phyloP scores from a whole-genome alignment of 1,140 invertebrate species.

The Papilio machaon region DNA sequence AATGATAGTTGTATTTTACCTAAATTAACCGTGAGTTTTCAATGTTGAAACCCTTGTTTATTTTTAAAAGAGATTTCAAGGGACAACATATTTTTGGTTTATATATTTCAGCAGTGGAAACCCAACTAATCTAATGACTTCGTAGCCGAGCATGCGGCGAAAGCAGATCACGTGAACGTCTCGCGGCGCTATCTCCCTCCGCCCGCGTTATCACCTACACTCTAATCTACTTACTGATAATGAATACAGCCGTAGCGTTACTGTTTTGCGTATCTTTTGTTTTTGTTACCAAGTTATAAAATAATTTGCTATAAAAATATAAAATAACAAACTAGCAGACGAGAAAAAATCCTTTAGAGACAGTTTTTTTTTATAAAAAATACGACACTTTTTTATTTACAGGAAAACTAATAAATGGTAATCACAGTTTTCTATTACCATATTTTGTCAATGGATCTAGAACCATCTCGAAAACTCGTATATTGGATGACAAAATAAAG shows the following conservation, averaged over 20 bases:
- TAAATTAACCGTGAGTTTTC: no score
- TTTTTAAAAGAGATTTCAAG: no score
- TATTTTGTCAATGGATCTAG: background rate
- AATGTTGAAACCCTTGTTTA: no score
- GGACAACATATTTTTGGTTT: no score
- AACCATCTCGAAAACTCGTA: background rate
- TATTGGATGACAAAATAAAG: background rate
- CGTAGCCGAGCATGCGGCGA: background rate
- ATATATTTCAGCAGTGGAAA: no score
- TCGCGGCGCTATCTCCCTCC: background rate
- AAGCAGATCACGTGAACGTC: background rate
- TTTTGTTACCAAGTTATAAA: background rate
- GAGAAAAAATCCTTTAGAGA: background rate
- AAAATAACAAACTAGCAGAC: background rate
- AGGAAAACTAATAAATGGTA: background rate
- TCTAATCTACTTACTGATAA: conserved; percentile 4
- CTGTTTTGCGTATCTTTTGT: background rate
- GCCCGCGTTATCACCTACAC: background rate
- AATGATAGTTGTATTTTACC: no score
- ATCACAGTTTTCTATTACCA: background rate
- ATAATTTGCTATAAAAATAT: background rate
- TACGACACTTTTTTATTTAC: background rate
- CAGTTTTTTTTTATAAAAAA: background rate
- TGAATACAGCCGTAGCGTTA: background rate
- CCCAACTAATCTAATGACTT: background rate